Evolutionary conservation across 2,113 vertebrate species (phyloP).

Genomic region (Paratilapia polleni): DNA sequence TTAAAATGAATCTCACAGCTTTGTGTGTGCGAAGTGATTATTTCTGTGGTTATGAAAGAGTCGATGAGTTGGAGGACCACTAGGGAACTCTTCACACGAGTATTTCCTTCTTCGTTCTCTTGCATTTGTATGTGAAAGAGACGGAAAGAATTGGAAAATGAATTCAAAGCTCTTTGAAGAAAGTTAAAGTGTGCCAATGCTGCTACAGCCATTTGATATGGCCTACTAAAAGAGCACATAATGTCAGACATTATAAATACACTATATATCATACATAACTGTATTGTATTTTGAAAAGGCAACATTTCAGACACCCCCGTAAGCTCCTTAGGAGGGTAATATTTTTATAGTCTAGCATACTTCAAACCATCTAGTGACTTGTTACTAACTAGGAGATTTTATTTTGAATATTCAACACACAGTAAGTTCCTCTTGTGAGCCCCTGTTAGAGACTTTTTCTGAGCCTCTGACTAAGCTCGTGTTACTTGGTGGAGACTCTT

Average conservation of each 20-base stretch:
- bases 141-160: not conserved
- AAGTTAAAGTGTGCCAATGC: not conserved
- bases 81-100: conserved; percentile 37
- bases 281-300: not conserved
- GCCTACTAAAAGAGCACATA: not conserved
- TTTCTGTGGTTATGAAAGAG: conserved; percentile 45
- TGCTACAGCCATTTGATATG: not conserved
- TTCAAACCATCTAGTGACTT: not conserved
- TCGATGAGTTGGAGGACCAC: conserved; percentile 35
- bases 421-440: not conserved
- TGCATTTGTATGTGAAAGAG: not conserved
- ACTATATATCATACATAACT: not conserved
- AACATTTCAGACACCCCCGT: not conserved
- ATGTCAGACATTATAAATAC: not conserved
- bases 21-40: conserved; percentile 64
- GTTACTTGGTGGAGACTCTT: not conserved
- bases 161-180: not conserved
- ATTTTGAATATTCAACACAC: not conserved
- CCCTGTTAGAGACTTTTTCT: not conserved
- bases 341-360: not conserved
- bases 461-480: not conserved
- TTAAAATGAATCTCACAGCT: conserved; percentile 67
- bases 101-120: conserved; percentile 44
- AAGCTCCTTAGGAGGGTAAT: not conserved
- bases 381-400: not conserved